Conservation (phyloP, 2,797 vertebrate genomes). For the Anableps anableps region DNA sequence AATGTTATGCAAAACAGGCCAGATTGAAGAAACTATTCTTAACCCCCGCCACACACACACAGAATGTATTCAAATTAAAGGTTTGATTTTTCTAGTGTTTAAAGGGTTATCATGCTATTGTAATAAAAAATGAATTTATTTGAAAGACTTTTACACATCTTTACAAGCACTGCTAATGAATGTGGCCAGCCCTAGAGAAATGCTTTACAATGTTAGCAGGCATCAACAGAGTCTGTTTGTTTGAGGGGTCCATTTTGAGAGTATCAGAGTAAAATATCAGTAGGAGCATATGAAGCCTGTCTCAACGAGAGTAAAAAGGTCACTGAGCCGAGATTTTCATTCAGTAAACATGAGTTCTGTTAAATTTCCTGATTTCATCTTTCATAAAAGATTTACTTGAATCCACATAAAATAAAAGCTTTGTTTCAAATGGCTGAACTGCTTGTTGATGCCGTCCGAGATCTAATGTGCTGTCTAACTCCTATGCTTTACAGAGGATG, state of each 20-base stretch:
- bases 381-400: not conserved
- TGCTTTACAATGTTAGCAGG: not conserved
- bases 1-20: not conserved
- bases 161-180: not conserved
- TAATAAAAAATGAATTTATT: not conserved
- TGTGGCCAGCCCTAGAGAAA: not conserved
- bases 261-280: not conserved
- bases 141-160: not conserved
- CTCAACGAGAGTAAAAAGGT: not conserved
- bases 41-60: too few relatives aligned
- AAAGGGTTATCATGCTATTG: not conserved
- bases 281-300: not conserved
- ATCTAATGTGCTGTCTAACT: conserved; percentile 5
- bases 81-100: too few relatives aligned
- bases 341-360: not conserved
- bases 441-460: not conserved
- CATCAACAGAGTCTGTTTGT: not conserved
- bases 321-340: not conserved
- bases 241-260: not conserved
- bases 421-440: conserved; percentile 5
- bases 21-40: too few relatives aligned
- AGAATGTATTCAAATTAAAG: too few relatives aligned
- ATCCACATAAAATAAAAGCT: not conserved
- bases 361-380: not conserved
- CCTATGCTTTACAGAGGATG: not conserved